A percentile compares a stretch with the other conserved stretches of the same genome.
These are phyloP conservation scores for Vanessa tameamea DNA, from an alignment of 1,140 invertebrate species.

Conservation along the genomic window DNA sequence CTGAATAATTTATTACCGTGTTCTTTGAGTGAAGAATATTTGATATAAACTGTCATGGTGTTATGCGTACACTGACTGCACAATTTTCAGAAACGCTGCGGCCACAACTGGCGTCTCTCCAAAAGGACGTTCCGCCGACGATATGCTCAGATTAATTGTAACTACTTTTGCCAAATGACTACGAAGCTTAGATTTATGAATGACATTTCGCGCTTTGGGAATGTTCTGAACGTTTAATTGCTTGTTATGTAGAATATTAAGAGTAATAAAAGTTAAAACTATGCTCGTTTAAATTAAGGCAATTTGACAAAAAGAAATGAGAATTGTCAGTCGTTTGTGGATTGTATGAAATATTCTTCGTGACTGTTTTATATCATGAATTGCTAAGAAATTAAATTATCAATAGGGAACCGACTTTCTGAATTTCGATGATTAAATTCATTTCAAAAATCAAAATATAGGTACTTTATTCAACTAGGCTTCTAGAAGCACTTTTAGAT, in stretches of 20 bases:
- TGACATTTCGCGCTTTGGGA: background rate
- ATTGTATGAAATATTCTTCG: background rate
- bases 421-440: too few relatives aligned
- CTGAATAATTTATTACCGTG: too few relatives aligned
- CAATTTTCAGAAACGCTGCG: conserved; percentile 29
- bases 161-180: conserved; percentile 65
- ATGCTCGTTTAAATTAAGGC: background rate
- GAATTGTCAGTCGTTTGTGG: background rate
- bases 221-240: conserved; percentile 1
- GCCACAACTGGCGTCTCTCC: conserved; percentile 51
- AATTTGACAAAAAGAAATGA: background rate
- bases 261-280: conserved; percentile 6
- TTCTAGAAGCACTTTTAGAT: too few relatives aligned
- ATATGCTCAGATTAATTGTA: conserved; percentile 64
- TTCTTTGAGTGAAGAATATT: too few relatives aligned
- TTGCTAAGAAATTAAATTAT: too few relatives aligned
- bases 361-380: too few relatives aligned
- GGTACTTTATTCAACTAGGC: too few relatives aligned
- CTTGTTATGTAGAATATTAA: conserved; percentile 8
- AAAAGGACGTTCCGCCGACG: conserved; percentile 41
- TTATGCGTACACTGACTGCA: conserved; percentile 13
- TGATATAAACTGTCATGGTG: background rate
- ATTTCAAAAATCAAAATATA: too few relatives aligned
- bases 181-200: conserved; percentile 51
- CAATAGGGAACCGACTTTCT: too few relatives aligned